Evolutionary conservation across 2,797 vertebrate genomes (phyloP).

Genomic region (Tenualosa ilisha): DNA sequence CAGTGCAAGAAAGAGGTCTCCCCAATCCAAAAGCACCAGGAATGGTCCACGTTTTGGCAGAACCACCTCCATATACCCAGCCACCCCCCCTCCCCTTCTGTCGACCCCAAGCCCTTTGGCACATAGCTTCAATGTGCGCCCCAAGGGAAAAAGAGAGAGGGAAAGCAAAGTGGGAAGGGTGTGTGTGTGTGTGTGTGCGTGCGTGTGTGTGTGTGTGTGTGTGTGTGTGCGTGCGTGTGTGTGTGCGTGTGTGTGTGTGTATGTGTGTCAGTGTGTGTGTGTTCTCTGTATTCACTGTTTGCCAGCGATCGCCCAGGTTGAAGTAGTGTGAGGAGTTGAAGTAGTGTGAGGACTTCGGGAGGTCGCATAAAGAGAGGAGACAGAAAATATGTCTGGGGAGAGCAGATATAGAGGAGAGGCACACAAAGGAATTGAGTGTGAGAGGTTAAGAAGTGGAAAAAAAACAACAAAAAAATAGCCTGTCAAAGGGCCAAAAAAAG

Average conservation of each 20-base stretch:
- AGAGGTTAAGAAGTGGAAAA: neutral
- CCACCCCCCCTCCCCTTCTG: too few species aligned
- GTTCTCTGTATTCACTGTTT: neutral
- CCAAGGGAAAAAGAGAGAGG: neutral
- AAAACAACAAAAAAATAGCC: neutral
- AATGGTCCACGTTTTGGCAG: neutral
- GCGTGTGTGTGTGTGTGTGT: too few species aligned
- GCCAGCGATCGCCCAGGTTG: neutral
- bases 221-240: too few species aligned
- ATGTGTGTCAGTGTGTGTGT: too few species aligned
- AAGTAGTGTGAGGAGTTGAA: too few species aligned
- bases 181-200: neutral
- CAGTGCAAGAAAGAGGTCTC: slow-evolving; percentile 1
- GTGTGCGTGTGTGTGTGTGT: too few species aligned
- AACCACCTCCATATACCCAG: too few species aligned
- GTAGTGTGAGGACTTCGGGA: neutral
- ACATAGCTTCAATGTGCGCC: neutral
- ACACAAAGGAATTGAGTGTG: neutral
- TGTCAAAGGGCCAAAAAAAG: neutral
- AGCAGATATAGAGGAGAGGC: neutral
- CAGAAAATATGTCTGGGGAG: slow-evolving; percentile 6
- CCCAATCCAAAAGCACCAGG: neutral
- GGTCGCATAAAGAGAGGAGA: neutral
- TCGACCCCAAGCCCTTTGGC: neutral
- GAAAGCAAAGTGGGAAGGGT: neutral